Evolutionary conservation across 2,797 vertebrate genomes (phyloP), one percentile per base, ranked within the genome.

Genomic region (Syngnathus rostellatus): DNA sequence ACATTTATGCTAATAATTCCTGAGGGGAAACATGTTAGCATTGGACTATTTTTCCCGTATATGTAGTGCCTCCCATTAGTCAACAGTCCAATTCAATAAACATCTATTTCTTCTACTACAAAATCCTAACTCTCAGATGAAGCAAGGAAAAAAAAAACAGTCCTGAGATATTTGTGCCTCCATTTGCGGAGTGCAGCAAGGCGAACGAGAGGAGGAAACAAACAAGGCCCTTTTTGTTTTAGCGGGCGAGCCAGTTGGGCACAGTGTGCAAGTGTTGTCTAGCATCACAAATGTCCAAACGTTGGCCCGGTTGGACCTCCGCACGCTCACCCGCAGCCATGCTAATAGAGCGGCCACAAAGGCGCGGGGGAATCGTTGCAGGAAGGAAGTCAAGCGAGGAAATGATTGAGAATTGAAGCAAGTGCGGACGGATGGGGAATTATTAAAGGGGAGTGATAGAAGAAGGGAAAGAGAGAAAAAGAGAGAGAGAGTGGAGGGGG

Each of bases 251-350:
- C 61, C 62, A 65, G 55, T 73, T 48, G 76, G 68, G 53, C 80
- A 77, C 77, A 69, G 77, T 72, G 83, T 80, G 41, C 79, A 25
- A 82, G 85, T 79, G 86, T 87, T 87, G 88, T 88, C 85, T 86
- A 85, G 88, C 86, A 88, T 87, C 87, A 87, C 85, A 89, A 89
- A 87, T 87, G 81, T 87, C 74, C 76, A 79, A 77, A 74, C 62
- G 38, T 62, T 39, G 81, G 82, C 79, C 85, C 79, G 84, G 76
- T 81, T 68, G 77, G 84, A 85, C 80, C 77, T 81, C 80, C 84
- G 83, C 81, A 77, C 67, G 81, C 79, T 71, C 77, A 45, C 76
- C 25, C 63, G 76, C 68, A 78, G 77, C 83, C 74, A 74, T 84
- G 81, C 81, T 85, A 85, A 85, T 79, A 83, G 79, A 79, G 71